Percentiles rank a stretch among this genome's conserved stretches.
Evolutionary conservation across 2,113 vertebrate species (phyloP).

Genomic region (Nothobranchius kuhntae): DNA sequence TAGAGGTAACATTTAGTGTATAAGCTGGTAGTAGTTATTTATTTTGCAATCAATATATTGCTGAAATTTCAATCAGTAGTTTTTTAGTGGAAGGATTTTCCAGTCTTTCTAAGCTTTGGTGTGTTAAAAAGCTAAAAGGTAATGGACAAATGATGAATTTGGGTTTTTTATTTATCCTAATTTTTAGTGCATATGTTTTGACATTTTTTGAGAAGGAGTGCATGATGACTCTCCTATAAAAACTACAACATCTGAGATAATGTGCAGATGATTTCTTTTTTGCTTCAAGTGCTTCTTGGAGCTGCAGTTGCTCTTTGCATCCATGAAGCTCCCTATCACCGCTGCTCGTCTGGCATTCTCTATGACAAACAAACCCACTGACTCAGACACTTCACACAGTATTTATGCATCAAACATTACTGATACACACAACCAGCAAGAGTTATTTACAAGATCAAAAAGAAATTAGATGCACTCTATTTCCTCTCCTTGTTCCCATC

Average conservation of each 20-base stretch:
- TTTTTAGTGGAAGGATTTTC: no score
- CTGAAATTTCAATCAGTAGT: no score
- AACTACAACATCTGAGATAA: slow-evolving; percentile 27
- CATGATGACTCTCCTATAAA: neutral
- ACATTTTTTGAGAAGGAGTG: no score
- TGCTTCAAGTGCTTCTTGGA: slow-evolving; percentile 51
- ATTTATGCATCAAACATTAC: slow-evolving; percentile 62
- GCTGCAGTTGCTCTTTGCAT: slow-evolving; percentile 70
- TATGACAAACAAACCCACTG: slow-evolving; percentile 32
- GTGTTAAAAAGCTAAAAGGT: no score
- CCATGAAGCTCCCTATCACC: slow-evolving; percentile 72
- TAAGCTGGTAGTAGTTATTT: no score
- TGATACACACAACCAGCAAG: slow-evolving; percentile 56
- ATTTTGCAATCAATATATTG: no score
- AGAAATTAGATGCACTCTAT: slow-evolving; percentile 48
- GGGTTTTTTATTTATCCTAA: no score
- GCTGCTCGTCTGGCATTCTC: slow-evolving; percentile 33
- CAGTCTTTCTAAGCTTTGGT: no score
- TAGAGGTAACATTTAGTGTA: no score
- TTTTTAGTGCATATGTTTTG: no score
- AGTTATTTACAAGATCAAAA: slow-evolving; percentile 65
- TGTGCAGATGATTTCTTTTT: slow-evolving; percentile 51
- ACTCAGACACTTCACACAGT: slow-evolving; percentile 40
- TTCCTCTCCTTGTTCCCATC: neutral
- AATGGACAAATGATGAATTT: no score